phyloP scores from a whole-genome alignment of 2,888 invertebrate genomes.

The Heliothis peltigera region DNA sequence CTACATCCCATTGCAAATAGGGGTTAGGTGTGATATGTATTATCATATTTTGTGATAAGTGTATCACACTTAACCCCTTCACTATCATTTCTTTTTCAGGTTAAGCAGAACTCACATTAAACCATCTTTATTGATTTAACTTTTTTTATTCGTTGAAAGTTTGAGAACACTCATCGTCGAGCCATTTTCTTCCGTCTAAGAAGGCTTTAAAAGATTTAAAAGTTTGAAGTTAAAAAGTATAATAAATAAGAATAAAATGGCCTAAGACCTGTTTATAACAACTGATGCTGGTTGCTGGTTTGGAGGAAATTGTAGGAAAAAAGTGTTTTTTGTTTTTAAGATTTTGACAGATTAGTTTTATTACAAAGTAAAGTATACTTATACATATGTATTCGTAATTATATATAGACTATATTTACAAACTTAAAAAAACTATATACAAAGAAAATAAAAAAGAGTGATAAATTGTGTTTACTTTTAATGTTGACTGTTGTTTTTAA shows the following conservation, averaged over 20 bases:
- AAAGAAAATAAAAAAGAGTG: too few relatives aligned
- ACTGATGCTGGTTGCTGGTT: slow-evolving; percentile 14
- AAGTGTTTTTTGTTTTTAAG: too few relatives aligned
- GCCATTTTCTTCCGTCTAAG: not conserved
- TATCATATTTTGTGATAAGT: not conserved
- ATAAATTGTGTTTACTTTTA: too few relatives aligned
- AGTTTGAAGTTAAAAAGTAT: slow-evolving; percentile 27
- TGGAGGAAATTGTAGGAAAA: not conserved
- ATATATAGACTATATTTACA: too few relatives aligned
- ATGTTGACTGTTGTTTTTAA: too few relatives aligned
- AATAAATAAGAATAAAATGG: slow-evolving; percentile 1
- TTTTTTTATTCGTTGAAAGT: slow-evolving; percentile 24
- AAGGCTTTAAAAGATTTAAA: slow-evolving; percentile 32
- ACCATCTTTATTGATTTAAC: slow-evolving; percentile 25
- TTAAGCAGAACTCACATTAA: slow-evolving; percentile 8
- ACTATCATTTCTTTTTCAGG: not conserved
- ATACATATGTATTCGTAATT: too few relatives aligned
- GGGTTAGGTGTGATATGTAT: too few relatives aligned
- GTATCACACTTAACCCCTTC: not conserved
- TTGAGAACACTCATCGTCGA: not conserved
- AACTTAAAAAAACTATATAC: too few relatives aligned
- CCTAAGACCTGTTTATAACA: slow-evolving; percentile 4
- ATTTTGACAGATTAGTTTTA: too few relatives aligned
- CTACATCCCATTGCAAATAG: too few relatives aligned
- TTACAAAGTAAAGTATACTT: too few relatives aligned